Base-by-base conservation (phyloP, 2,888 invertebrate genomes). In the Harmothoe impar region DNA sequence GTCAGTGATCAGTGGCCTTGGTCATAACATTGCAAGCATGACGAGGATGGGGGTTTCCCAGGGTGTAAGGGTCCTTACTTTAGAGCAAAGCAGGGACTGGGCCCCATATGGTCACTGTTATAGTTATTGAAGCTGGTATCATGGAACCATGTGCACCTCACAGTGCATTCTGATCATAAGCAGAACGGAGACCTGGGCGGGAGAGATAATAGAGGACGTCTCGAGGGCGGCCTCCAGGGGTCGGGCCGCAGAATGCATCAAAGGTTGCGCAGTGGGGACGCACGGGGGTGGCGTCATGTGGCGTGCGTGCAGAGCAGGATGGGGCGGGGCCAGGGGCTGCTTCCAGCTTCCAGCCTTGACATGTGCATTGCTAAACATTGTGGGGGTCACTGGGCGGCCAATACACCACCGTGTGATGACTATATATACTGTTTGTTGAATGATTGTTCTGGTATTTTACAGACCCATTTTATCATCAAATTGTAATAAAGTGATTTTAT, bases 81-180 rank as follows among this genome's bases (percentile, higher is more conserved):
- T 43, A 43, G 10, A 43, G 10, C 43, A 43, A 43, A 43, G 43
- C 62, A n/a, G 20, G 7, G 7, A 5, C 62, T 3, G 20, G 62
- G 62, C 20, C 77, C 33, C 81, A 81, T 35, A 35, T 81, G 81
- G 35, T 35, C 81, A n/a, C n/a, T 20, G 81, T 81, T 81, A 81
- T 5, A 35, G n/a, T n/a, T n/a, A n/a, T n/a, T n/a, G n/a, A n/a
- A n/a, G n/a, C n/a, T n/a, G n/a, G n/a, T n/a, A n/a, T n/a, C 33
- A 33, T 43, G 43, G 35, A n/a, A 33, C 35, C 81, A 81, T 43
- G 81, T 35, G 43, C 43, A 35, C 81, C 17, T 81, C 81, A 81
- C 81, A 81, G 81, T 81, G 81, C 81, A 81, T 81, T 81, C 81
- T 81, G 81, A 81, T 81, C 81, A 81, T 10, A 25, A 81, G 35